A percentile compares a stretch with the other conserved stretches of the same genome.
phyloP scores from a whole-genome alignment of 2,888 invertebrate species.

The Polylopha cassiicola region DNA sequence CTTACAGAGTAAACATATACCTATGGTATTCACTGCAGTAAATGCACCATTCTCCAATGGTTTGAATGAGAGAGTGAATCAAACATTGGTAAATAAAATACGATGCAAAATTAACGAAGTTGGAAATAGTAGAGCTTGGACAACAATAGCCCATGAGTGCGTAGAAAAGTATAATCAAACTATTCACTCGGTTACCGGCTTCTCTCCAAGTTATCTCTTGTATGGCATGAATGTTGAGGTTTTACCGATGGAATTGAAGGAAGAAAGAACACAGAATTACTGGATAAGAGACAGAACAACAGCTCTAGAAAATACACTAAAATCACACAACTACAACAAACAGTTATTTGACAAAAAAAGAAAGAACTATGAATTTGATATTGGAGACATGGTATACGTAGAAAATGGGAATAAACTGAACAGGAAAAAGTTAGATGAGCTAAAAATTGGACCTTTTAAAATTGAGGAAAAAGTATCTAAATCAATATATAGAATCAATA shows the following conservation, averaged over 20 bases:
- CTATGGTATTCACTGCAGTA: neutral
- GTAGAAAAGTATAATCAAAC: neutral
- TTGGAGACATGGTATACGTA: neutral
- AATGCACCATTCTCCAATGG: too few species aligned
- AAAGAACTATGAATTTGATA: neutral
- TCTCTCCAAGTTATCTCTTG: neutral
- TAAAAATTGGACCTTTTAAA: neutral
- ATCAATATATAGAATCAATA: constrained; percentile 1
- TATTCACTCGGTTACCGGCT: neutral
- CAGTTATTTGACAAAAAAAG: neutral
- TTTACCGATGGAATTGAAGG: neutral
- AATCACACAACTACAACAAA: neutral
- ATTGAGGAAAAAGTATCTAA: neutral
- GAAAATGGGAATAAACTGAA: neutral
- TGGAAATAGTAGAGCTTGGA: neutral
- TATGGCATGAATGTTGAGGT: neutral
- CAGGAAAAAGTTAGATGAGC: neutral
- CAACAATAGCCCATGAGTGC: neutral
- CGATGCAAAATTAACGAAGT: neutral
- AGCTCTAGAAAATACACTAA: neutral
- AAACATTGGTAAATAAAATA: neutral
- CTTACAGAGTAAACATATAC: constrained; percentile 1
- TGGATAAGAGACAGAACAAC: neutral
- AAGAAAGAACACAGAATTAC: neutral
- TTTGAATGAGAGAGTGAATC: too few species aligned